A percentile compares a stretch with the other conserved stretches of the same genome.
Evolutionary conservation across 2,888 invertebrate species (phyloP).

Genomic region (Cinara cedri): DNA sequence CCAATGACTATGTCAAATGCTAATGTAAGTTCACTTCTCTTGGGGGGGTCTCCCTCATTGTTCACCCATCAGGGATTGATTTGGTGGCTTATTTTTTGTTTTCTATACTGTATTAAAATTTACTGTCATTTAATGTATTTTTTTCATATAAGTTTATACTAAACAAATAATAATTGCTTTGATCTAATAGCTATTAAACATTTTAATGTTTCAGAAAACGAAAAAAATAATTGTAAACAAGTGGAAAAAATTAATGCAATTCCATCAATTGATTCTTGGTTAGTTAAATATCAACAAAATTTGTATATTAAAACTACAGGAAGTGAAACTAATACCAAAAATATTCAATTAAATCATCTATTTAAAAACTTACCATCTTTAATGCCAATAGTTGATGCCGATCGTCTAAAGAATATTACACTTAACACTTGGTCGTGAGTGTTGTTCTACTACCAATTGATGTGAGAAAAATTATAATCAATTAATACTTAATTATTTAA

Average conservation of each 20-base stretch:
- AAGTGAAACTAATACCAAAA: constrained; percentile 35
- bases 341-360: constrained; percentile 35
- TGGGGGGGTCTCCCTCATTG: too few relatives aligned
- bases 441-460: neutral
- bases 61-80: too few relatives aligned
- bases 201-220: constrained; percentile 42
- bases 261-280: constrained; percentile 44
- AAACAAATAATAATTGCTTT: neutral
- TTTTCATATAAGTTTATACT: neutral
- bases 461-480: neutral
- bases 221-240: constrained; percentile 22
- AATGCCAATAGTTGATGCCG: constrained; percentile 36
- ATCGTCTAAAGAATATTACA: constrained; percentile 28
- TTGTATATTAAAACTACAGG: constrained; percentile 17
- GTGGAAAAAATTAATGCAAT: constrained; percentile 38
- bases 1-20: too few relatives aligned
- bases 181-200: neutral
- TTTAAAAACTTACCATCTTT: constrained; percentile 44
- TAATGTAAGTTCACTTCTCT: too few relatives aligned
- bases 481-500: constrained; percentile 35
- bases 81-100: neutral
- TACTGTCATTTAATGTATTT: neutral
- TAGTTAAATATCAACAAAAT: constrained; percentile 37
- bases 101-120: neutral
- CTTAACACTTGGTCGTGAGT: constrained; percentile 51